Evolutionary conservation across 2,888 invertebrate genomes (phyloP).

Genomic region (Xestia c-nigrum): DNA sequence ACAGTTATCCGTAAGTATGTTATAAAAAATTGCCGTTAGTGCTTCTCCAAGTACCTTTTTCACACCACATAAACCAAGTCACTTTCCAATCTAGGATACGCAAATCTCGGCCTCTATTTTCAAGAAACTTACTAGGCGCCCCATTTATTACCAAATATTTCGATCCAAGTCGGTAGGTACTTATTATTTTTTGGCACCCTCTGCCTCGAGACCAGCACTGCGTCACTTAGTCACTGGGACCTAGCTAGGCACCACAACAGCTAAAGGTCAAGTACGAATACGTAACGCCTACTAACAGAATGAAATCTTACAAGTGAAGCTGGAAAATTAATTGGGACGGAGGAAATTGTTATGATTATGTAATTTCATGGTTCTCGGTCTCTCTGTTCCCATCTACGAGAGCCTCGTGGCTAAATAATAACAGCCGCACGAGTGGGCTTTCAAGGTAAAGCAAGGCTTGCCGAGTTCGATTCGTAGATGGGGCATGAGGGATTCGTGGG

Average conservation of each 20-base stretch:
- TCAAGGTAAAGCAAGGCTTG: neutral
- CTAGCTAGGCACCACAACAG: neutral
- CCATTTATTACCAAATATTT: neutral
- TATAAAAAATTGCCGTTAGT: neutral
- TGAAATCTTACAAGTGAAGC: conserved; percentile 10
- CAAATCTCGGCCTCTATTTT: neutral
- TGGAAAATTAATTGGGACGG: neutral
- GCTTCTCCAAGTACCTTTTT: neutral
- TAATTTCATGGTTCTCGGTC: neutral
- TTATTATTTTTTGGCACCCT: conserved; percentile 44
- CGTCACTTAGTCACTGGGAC: conserved; percentile 15
- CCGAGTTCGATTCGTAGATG: neutral
- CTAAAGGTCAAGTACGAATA: conserved; percentile 36
- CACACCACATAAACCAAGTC: neutral
- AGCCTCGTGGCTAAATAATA: neutral
- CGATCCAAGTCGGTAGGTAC: neutral
- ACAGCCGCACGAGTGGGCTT: neutral
- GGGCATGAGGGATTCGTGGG: neutral
- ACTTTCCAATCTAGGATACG: neutral
- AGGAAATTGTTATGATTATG: conserved; percentile 2
- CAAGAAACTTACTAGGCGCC: neutral
- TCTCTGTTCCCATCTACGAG: neutral
- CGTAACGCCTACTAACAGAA: neutral
- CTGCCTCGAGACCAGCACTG: neutral
- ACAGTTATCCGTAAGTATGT: no score